Conservation (phyloP, 2,888 invertebrate species). For the Rosalia funebris region DNA sequence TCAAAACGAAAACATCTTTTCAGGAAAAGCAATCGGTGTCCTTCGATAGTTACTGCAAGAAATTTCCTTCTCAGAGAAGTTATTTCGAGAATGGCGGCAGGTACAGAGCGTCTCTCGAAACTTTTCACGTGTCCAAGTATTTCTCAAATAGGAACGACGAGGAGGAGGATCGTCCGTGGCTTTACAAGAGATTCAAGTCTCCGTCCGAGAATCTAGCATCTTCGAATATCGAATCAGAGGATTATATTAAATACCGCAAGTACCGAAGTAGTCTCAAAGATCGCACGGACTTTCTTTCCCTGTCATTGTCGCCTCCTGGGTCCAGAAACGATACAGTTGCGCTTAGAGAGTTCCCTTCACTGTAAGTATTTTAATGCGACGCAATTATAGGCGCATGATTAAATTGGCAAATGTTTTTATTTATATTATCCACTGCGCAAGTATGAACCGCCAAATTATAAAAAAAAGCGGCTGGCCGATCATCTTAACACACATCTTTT, state of each 20-base stretch:
- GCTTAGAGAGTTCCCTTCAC: constrained; percentile 50
- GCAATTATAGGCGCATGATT: no score
- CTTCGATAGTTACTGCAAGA: constrained; percentile 48
- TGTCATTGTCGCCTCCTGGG: constrained; percentile 57
- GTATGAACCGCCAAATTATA: no score
- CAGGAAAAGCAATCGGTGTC: constrained; percentile 48
- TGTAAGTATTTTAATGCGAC: constrained; percentile 53
- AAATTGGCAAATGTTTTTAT: no score
- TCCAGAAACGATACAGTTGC: constrained; percentile 51
- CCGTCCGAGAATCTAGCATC: constrained; percentile 46
- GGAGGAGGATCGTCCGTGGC: constrained; percentile 42
- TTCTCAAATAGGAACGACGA: constrained; percentile 35
- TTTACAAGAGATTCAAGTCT: constrained; percentile 46
- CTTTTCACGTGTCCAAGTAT: constrained; percentile 38
- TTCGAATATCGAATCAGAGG: constrained; percentile 31
- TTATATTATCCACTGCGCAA: no score
- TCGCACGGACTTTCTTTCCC: constrained; percentile 57
- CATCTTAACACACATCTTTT: no score
- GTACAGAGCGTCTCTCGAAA: constrained; percentile 41
- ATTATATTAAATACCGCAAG: constrained; percentile 30
- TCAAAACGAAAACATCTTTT: constrained; percentile 46
- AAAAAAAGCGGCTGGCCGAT: no score
- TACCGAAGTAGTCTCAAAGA: constrained; percentile 40
- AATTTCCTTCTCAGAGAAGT: constrained; percentile 39
- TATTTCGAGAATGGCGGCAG: constrained; percentile 42